Conservation (phyloP, 2,888 invertebrate genomes). For the Rotaria socialis region DNA sequence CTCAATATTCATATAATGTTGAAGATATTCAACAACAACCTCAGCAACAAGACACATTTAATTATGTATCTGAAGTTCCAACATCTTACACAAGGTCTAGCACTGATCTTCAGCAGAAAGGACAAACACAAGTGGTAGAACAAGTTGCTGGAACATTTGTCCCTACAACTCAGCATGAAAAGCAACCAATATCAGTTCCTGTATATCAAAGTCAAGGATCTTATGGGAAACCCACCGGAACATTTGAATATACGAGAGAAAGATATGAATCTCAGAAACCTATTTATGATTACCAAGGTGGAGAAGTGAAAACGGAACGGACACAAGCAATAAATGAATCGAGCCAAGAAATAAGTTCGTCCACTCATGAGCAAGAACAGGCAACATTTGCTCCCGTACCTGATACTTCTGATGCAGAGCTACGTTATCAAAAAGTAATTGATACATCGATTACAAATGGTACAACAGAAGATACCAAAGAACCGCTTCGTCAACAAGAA, state of each 20-base stretch:
- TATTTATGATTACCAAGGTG: neutral
- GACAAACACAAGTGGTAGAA: too few species aligned
- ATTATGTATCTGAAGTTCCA: too few species aligned
- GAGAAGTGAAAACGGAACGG: neutral
- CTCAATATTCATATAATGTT: neutral
- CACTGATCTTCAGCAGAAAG: too few species aligned
- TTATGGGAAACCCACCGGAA: neutral
- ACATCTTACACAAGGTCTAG: too few species aligned
- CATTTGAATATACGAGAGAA: neutral
- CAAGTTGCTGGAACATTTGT: too few species aligned
- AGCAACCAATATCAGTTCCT: neutral
- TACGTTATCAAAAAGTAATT: too few species aligned
- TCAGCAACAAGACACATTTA: too few species aligned
- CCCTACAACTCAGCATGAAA: too few species aligned
- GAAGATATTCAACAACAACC: neutral
- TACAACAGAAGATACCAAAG: neutral
- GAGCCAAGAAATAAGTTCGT: too few species aligned
- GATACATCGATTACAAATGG: too few species aligned
- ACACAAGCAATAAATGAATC: neutral
- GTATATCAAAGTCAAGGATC: neutral
- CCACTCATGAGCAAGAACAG: too few species aligned
- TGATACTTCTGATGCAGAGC: too few species aligned
- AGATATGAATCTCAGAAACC: neutral
- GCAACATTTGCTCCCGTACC: neutral
- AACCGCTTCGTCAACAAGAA: neutral